A percentile compares a stretch with the other conserved stretches of the same genome.
Conservation (phyloP, 2,113 vertebrate genomes). For the Mystacornis crossleyi region DNA sequence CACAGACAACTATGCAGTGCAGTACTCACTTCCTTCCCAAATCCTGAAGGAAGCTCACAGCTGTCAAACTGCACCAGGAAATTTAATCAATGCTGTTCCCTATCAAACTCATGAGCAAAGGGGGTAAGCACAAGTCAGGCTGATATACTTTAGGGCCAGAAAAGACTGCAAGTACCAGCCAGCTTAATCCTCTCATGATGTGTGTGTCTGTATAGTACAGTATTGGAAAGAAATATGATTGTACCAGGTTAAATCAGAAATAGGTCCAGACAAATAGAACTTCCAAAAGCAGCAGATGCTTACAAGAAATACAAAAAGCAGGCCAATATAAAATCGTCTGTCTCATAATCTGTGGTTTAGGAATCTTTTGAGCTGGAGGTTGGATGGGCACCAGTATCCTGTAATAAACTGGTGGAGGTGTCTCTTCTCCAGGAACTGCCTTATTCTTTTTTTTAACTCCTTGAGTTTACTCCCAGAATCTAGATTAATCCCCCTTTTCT, state of each 20-base stretch:
- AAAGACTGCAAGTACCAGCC: background rate
- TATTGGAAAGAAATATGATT: background rate
- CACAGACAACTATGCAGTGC: rapidly evolving
- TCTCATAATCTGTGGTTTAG: background rate
- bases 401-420: background rate
- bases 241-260: background rate
- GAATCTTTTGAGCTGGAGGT: background rate
- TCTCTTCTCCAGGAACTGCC: background rate
- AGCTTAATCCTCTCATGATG: background rate
- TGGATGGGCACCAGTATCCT: background rate
- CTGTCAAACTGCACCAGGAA: background rate
- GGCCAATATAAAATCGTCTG: background rate
- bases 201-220: background rate
- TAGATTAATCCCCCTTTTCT: background rate
- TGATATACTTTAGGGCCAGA: background rate
- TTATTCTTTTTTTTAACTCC: background rate
- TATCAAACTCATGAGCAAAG: background rate
- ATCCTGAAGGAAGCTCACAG: background rate
- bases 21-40: background rate
- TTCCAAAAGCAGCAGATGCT: background rate
- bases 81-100: background rate
- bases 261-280: background rate
- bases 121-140: background rate
- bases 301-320: background rate
- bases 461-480: background rate